Conservation (phyloP, 2,888 invertebrate species). For the Trichacis sp. region DNA sequence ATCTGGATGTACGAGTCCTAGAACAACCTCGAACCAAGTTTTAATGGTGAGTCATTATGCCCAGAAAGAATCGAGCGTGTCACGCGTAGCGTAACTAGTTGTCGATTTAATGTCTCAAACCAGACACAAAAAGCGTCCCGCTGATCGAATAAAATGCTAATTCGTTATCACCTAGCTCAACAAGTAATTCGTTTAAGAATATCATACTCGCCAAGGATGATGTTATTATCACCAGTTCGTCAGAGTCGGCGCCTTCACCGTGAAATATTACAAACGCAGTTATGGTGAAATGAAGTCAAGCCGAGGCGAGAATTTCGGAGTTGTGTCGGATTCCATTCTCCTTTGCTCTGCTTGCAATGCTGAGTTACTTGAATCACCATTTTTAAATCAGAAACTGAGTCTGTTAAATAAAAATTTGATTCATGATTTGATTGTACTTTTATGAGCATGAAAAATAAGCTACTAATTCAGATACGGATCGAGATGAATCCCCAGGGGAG, state of each 20-base stretch:
- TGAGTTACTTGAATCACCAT: too few relatives aligned
- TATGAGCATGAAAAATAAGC: too few relatives aligned
- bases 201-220: slow-evolving; percentile 25
- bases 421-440: too few relatives aligned
- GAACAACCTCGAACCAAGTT: neutral
- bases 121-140: slow-evolving; percentile 7
- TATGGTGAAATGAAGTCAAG: neutral
- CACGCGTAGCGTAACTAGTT: slow-evolving; percentile 9
- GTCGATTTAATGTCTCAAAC: slow-evolving; percentile 19
- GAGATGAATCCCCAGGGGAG: too few relatives aligned
- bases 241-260: slow-evolving; percentile 25
- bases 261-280: neutral
- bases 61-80: neutral
- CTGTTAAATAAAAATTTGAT: too few relatives aligned
- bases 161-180: slow-evolving; percentile 11
- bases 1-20: neutral
- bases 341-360: too few relatives aligned
- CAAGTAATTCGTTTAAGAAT: slow-evolving; percentile 28
- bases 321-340: too few relatives aligned
- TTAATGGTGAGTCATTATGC: slow-evolving; percentile 8
- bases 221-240: slow-evolving; percentile 34
- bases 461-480: too few relatives aligned
- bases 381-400: too few relatives aligned
- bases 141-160: slow-evolving; percentile 30
- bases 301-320: too few relatives aligned